Conservation (phyloP, 1,140 invertebrate species). For the Theocolax elegans region DNA sequence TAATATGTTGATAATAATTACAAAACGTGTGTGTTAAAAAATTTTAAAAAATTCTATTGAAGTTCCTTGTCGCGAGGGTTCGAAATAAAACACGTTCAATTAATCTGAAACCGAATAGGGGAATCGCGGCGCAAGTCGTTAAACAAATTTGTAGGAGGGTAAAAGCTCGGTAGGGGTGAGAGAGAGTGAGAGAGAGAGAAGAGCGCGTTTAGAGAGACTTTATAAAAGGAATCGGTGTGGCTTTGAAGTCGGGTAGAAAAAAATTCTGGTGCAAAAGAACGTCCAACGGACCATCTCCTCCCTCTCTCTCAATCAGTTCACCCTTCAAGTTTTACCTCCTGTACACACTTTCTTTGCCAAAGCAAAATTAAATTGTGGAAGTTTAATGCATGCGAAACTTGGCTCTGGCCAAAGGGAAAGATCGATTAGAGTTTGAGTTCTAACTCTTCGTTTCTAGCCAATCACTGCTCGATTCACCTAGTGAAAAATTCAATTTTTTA, state of each 20-base stretch:
- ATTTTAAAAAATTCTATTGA: not conserved
- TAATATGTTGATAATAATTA: too few relatives aligned
- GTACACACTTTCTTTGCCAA: not conserved
- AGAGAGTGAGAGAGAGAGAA: too few relatives aligned
- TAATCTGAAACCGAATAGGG: not conserved
- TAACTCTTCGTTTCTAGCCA: conserved; percentile 26
- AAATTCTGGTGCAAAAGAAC: too few relatives aligned
- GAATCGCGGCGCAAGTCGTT: too few relatives aligned
- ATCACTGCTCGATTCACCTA: conserved; percentile 49
- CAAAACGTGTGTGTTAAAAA: too few relatives aligned
- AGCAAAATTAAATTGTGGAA: conserved; percentile 9
- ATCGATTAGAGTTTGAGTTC: conserved; percentile 32
- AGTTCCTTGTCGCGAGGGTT: not conserved
- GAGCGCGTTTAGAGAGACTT: not conserved
- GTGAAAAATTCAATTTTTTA: conserved; percentile 51
- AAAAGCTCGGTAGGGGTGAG: too few relatives aligned
- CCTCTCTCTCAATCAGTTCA: not conserved
- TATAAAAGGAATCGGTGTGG: not conserved
- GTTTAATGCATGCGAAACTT: conserved; percentile 8
- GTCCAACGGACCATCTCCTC: too few relatives aligned
- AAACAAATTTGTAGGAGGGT: too few relatives aligned
- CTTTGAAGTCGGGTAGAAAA: not conserved
- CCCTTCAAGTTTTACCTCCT: not conserved
- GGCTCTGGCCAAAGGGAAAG: not conserved
- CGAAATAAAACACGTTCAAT: not conserved